Percentiles rank a stretch among this genome's conserved stretches.
phyloP scores from a whole-genome alignment of 2,888 invertebrate species.

The Scaptodrosophila latifasciaeformis region DNA sequence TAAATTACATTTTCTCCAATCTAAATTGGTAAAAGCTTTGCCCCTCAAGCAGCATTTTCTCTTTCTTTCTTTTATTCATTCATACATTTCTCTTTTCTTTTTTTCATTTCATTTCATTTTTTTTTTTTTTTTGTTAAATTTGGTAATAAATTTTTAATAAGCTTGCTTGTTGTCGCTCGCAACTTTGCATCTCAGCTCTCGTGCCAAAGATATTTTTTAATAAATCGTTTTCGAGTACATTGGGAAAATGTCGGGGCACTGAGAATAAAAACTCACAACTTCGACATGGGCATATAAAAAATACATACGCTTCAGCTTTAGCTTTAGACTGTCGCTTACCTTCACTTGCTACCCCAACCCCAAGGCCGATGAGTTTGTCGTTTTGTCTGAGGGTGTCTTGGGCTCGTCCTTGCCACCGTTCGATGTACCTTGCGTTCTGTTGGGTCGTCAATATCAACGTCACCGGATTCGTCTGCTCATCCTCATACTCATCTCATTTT shows the following conservation, averaged over 20 bases:
- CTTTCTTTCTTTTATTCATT: no score
- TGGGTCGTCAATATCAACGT: constrained; percentile 2
- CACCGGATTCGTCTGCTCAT: constrained; percentile 1
- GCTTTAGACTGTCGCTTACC: no score
- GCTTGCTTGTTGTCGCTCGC: constrained; percentile 61
- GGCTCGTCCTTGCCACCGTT: constrained; percentile 41
- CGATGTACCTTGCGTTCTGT: background rate
- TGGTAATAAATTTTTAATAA: constrained; percentile 68
- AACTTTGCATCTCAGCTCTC: constrained; percentile 14
- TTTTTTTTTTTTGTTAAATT: no score
- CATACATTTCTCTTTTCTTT: no score
- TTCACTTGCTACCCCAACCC: no score
- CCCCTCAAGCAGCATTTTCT: no score
- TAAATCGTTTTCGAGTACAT: constrained; percentile 66
- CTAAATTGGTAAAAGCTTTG: constrained; percentile 11
- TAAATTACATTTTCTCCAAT: background rate
- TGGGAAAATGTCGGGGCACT: no score
- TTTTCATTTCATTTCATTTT: no score
- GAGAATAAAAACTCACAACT: no score
- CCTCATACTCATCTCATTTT: constrained; percentile 2
- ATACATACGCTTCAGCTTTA: constrained; percentile 47
- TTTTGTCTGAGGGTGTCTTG: constrained; percentile 56
- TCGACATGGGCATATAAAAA: constrained; percentile 57
- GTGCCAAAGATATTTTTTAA: constrained; percentile 65
- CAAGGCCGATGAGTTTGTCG: no score